Conservation (phyloP, 2,888 invertebrate species). For the Zaprionus obscuricornis region DNA sequence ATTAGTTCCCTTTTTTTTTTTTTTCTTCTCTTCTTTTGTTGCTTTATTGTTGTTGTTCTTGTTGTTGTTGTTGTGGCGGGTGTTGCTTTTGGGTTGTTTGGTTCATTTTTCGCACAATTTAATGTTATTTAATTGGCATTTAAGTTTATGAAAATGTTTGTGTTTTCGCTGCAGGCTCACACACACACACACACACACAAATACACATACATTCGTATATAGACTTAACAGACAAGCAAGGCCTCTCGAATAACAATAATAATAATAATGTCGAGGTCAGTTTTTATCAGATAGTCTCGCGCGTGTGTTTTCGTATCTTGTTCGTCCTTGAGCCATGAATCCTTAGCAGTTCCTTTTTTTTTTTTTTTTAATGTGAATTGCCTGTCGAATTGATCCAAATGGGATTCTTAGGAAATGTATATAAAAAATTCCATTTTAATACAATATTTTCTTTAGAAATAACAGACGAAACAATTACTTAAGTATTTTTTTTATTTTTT, state of each 20-base stretch:
- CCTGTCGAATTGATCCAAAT: constrained; percentile 1
- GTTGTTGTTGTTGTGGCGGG: too few relatives aligned
- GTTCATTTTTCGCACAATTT: constrained; percentile 73
- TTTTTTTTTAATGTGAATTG: constrained; percentile 2
- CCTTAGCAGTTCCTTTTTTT: background rate
- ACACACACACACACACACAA: background rate
- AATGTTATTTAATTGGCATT: constrained; percentile 77
- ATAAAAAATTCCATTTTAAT: background rate
- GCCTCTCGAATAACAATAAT: constrained; percentile 12
- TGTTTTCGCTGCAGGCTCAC: constrained; percentile 25
- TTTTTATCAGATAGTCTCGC: constrained; percentile 34
- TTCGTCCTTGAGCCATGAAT: constrained; percentile 16
- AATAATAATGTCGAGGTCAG: constrained; percentile 48
- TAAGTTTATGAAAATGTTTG: constrained; percentile 71
- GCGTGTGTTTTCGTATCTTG: constrained; percentile 12
- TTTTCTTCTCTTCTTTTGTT: too few relatives aligned
- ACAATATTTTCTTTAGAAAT: background rate
- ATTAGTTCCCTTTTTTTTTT: constrained; percentile 13
- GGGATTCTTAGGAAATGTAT: too few relatives aligned
- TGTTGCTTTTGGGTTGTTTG: constrained; percentile 30
- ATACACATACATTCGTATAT: too few relatives aligned
- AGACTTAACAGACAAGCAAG: background rate
- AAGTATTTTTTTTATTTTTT: too few relatives aligned
- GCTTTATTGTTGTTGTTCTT: too few relatives aligned
- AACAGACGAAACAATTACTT: too few relatives aligned